These are phyloP conservation scores for Sisor rabdophorus DNA, from an alignment of 2,113 vertebrate genomes.

Conservation along the genomic window DNA sequence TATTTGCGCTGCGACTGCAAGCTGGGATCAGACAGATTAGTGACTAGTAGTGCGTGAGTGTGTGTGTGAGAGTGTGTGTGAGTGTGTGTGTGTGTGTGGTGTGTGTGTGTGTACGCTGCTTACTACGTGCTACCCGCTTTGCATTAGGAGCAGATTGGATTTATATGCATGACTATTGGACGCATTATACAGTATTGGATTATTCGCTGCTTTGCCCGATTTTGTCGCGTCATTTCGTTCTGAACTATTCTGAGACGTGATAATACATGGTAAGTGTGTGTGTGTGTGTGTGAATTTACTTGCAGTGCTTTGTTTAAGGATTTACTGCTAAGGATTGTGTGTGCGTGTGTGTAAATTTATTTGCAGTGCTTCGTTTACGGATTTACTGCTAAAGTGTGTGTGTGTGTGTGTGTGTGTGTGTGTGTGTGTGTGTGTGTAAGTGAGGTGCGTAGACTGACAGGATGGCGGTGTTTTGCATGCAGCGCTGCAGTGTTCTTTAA, in stretches of 20 bases:
- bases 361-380: too few species aligned
- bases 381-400: too few species aligned
- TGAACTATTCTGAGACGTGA: constrained; percentile 16
- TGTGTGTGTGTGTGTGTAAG: constrained; percentile 3
- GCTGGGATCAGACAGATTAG: constrained; percentile 33
- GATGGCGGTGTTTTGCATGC: neutral
- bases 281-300: constrained; percentile 3
- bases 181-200: constrained; percentile 47
- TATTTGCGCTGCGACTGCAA: constrained; percentile 52
- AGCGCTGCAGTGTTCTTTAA: neutral
- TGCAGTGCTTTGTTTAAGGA: neutral
- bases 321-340: neutral
- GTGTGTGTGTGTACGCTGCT: neutral
- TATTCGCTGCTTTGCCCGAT: constrained; percentile 9
- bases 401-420: constrained; percentile 52
- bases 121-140: neutral
- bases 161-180: constrained; percentile 46
- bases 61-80: neutral
- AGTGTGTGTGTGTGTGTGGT: neutral
- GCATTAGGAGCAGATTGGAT: constrained; percentile 33
- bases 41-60: neutral
- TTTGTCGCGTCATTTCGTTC: constrained; percentile 15
- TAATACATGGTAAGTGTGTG: constrained; percentile 55
- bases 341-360: too few species aligned
- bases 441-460: constrained; percentile 10